These are phyloP conservation scores for Haliaeetus leucogaster DNA, from an alignment of 2,113 vertebrate genomes.

Conservation along the genomic window DNA sequence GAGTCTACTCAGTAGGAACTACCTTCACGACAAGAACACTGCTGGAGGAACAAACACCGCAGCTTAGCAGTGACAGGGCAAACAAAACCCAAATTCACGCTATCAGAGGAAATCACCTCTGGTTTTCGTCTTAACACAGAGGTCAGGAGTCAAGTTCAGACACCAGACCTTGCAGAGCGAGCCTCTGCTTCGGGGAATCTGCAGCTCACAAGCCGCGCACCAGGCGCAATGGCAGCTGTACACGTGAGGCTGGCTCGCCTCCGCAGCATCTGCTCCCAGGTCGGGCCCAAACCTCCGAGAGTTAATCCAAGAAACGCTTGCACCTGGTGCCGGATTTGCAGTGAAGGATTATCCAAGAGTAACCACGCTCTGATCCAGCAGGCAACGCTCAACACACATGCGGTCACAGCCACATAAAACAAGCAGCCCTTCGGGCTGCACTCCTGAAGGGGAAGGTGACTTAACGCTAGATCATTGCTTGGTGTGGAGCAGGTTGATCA, in stretches of 20 bases:
- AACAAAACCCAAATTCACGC: neutral
- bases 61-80: neutral
- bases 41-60: neutral
- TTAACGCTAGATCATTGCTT: accelerated
- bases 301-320: neutral
- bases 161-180: neutral
- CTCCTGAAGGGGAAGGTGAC: neutral
- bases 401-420: neutral
- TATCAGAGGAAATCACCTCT: neutral
- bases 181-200: neutral
- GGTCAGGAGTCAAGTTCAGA: neutral
- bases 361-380: neutral
- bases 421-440: accelerated
- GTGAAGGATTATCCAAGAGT: neutral
- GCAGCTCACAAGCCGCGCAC: neutral
- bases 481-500: neutral
- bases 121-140: neutral
- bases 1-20: neutral
- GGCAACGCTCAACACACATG: neutral
- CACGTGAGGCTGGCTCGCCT: neutral
- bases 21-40: neutral
- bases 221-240: neutral
- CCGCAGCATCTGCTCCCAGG: neutral
- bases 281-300: neutral
- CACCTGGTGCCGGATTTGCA: conserved; percentile 9